Base-by-base conservation (phyloP, 2,888 invertebrate genomes). In the Pemphredon lugubris region DNA sequence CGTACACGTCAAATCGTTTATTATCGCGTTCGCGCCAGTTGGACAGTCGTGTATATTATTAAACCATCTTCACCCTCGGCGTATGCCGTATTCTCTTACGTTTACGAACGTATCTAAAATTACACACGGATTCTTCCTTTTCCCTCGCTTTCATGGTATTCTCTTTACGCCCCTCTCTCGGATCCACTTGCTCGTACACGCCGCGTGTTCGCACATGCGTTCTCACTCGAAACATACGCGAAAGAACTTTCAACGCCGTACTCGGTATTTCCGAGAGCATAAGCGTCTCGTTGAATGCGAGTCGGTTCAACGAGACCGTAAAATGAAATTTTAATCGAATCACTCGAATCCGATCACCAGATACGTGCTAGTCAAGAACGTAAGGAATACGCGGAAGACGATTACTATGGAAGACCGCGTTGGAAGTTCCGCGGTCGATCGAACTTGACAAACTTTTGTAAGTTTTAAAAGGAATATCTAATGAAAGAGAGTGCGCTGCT, bases 11-110 rank as follows among this genome's bases (percentile, higher is more conserved):
- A 44, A 66, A 72, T 73, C 76, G 84, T 85, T 85, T 85, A 85
- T 86, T 86, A 85, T 85, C 83, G 77, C 77, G 74, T 77, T 82
- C 79, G 72, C 70, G 69, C 79, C 84, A 80, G 82, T 71, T 83
- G 84, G 83, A 73, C 79, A 80, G 58, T 64, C 54, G 71, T 82
- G 85, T 84, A 77, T 85, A 86, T 86, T 86, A 86, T 86, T 86
- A 82, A 86, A 84, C 83, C 82, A 82, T 81, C 83, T 70, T 83
- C 81, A 50, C 72, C 68, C 77, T 67, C 75, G 26, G 64, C 34
- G 51, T 42, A 71, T 50, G 66, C 68, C 79, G 59, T 73, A 79
- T 72, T 69, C 71, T 69, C 71, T 81, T 72, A 63, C 73, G 59
- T 75, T 79, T 68, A 70, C 73, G 68, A 53, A 60, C 73, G 73